Evolutionary conservation across 2,113 vertebrate species (phyloP).

Genomic region (Glaucidium brasilianum): DNA sequence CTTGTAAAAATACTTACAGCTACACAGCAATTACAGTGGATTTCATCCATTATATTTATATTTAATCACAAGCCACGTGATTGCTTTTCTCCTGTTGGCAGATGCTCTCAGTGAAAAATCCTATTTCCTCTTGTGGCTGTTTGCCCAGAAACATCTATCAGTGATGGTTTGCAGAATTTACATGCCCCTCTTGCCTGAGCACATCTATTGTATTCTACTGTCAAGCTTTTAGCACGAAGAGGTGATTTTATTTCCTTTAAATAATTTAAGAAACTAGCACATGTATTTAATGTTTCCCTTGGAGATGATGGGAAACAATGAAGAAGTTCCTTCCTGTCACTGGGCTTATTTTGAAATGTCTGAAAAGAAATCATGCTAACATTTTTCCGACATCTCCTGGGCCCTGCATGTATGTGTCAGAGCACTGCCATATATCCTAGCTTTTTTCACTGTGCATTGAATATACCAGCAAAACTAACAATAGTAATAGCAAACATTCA

Average conservation of each 20-base stretch:
- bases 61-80: constrained; percentile 7
- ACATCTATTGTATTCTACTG: background rate
- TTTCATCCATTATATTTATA: constrained; percentile 22
- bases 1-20: background rate
- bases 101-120: constrained; percentile 39
- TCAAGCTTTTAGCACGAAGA: constrained; percentile 20
- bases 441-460: background rate
- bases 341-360: background rate
- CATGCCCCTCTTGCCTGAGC: background rate
- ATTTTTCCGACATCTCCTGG: background rate
- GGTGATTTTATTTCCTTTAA: constrained; percentile 36
- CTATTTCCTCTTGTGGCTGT: constrained; percentile 47
- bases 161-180: constrained; percentile 13
- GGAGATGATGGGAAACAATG: background rate
- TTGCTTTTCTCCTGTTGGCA: constrained; percentile 19
- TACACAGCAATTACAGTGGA: background rate
- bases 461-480: background rate
- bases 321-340: background rate
- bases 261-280: constrained; percentile 23
- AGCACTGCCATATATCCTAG: background rate
- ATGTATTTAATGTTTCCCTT: constrained; percentile 15
- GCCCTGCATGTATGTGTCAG: background rate
- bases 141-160: constrained; percentile 51
- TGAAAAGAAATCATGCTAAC: background rate
- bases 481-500: background rate